Evolutionary conservation across 2,113 vertebrate species (phyloP), one percentile per base, ranked within the genome.

Genomic region (Uropsilus gracilis): DNA sequence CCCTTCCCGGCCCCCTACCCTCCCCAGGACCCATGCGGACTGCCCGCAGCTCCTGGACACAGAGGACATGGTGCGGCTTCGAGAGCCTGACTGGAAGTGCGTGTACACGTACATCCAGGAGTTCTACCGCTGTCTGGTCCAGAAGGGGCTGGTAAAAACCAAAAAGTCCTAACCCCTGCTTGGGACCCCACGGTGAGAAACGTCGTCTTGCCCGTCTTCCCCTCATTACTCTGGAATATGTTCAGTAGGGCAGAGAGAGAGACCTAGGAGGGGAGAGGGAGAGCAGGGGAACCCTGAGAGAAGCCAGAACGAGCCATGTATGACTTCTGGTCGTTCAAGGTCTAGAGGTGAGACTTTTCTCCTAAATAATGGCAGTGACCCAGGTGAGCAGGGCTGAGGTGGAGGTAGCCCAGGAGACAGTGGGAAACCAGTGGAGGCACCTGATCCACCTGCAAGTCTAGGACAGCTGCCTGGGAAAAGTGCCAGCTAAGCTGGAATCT

Each of bases 61-160:
- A 98, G 99, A 99, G 98, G 99, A 99, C 99, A 99, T 99, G 99
- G 99, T 99, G 98, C 99, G 99, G 99, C 99, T 99, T 99, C 99
- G 99, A 91, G 99, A 99, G 98, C 99, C 99, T 0, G 99, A 99
- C 98, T 99, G 99, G 99, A 99, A 99, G 99, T 99, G 99, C 98
- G 99, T 99, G 98, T 99, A 99, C 99, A 99, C 99, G 98, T 99
- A 99, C 99, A 99, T 99, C 99, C 99, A 99, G 99, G 99, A 99
- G 98, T 99, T 99, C 99, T 99, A 99, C 99, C 99, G 99, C 98
- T 99, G 99, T 97, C 99, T 99, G 99, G 99, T 99, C 98, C 99
- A 99, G 98, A 99, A 99, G 98, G 99, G 99, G 98, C 99, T 99
- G 99, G 99, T 99, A 99, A 99, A 99, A 99, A 99, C 99, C 99